Evolutionary conservation across 2,797 vertebrate genomes (phyloP).

Genomic region (Aeoliscus strigatus): DNA sequence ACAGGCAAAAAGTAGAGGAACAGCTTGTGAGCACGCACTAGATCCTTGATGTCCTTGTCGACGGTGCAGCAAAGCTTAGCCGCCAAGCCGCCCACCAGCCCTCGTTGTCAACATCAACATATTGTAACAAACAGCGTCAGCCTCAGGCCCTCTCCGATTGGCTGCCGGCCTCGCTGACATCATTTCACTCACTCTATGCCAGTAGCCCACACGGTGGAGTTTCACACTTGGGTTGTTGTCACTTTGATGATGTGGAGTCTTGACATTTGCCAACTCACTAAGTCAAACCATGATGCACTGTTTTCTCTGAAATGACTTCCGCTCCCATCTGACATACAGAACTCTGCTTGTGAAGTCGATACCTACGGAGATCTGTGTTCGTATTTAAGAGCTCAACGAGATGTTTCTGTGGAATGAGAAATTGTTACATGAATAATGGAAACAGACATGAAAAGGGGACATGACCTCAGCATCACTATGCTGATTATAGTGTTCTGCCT

Average conservation of each 20-base stretch:
- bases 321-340: too few relatives aligned
- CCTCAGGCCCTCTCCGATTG: constrained; percentile 61
- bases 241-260: constrained; percentile 38
- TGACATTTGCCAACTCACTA: constrained; percentile 45
- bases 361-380: too few relatives aligned
- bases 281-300: neutral
- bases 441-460: constrained; percentile 16
- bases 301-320: too few relatives aligned
- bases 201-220: constrained; percentile 45
- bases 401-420: too few relatives aligned
- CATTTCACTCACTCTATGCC: constrained; percentile 47
- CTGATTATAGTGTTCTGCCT: neutral
- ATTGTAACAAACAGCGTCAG: constrained; percentile 62
- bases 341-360: too few relatives aligned
- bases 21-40: too few relatives aligned
- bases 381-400: too few relatives aligned
- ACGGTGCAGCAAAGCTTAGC: constrained; percentile 32
- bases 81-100: constrained; percentile 39
- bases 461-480: constrained; percentile 15
- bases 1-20: too few relatives aligned
- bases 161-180: constrained; percentile 55
- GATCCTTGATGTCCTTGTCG: neutral
- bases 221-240: constrained; percentile 50
- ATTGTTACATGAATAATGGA: too few relatives aligned
- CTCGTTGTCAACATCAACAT: constrained; percentile 61